Evolutionary conservation across 2,113 vertebrate species (phyloP).

Genomic region (Halichoerus grypus): DNA sequence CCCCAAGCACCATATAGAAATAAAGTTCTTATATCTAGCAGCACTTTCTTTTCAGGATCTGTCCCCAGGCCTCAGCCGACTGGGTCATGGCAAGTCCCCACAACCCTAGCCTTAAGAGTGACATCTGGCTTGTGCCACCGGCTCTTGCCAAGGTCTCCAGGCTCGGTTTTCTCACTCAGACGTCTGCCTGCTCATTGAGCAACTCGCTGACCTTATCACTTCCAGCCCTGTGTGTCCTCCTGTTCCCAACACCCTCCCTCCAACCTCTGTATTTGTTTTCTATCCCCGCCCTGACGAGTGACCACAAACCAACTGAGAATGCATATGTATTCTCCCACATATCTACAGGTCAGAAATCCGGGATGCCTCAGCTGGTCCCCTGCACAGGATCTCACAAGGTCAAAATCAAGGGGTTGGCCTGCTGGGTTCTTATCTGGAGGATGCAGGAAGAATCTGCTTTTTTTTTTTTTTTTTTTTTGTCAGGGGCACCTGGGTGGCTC

Average conservation of each 20-base stretch:
- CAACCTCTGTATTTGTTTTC: background rate
- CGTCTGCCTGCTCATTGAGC: background rate
- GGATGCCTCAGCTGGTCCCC: background rate
- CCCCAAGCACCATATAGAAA: conserved; percentile 31
- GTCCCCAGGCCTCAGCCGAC: background rate
- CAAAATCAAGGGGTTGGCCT: background rate
- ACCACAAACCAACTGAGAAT: background rate
- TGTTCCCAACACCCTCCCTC: background rate
- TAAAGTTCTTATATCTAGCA: conserved; percentile 67
- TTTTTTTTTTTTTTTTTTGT: too few relatives aligned
- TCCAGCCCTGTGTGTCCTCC: background rate
- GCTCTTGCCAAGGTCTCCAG: background rate
- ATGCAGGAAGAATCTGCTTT: background rate
- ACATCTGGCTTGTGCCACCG: background rate
- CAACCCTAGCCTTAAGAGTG: fast-evolving
- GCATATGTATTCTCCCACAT: background rate
- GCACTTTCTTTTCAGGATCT: background rate
- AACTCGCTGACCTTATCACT: background rate
- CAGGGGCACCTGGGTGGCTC: too few relatives aligned
- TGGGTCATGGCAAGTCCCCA: background rate
- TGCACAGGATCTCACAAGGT: background rate
- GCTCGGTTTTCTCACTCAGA: background rate
- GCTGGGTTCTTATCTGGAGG: background rate
- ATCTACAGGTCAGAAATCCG: background rate
- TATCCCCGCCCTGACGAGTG: background rate